These are phyloP conservation scores for Styela clava DNA, from an alignment of 23 tunicate species.

Conservation along the genomic window DNA sequence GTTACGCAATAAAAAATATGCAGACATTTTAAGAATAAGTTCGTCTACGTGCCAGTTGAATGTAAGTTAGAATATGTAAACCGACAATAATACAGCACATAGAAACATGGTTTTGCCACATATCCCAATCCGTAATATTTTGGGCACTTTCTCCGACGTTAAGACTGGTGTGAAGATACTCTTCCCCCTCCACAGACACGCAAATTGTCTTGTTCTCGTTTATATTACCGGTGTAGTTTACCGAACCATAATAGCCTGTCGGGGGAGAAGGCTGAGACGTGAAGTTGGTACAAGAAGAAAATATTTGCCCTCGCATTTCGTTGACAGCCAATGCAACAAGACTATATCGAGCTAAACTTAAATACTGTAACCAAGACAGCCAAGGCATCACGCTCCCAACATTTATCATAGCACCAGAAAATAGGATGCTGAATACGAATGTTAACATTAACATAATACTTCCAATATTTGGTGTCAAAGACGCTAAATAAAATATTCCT, in stretches of 20 bases:
- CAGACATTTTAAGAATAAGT: conserved; percentile 8
- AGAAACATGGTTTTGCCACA: conserved; percentile 18
- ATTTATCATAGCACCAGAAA: conserved; percentile 71
- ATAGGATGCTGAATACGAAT: conserved; percentile 74
- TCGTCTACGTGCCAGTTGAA: not conserved
- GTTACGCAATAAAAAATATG: too few relatives aligned
- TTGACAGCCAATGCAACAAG: conserved; percentile 39
- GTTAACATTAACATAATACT: conserved; percentile 48
- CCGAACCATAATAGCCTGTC: conserved; percentile 7
- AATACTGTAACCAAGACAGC: conserved; percentile 80
- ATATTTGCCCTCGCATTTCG: conserved; percentile 47
- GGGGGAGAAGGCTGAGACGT: not conserved
- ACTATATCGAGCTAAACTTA: conserved; percentile 52
- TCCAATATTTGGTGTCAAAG: conserved; percentile 58
- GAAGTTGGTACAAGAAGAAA: conserved; percentile 17
- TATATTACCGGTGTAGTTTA: not conserved
- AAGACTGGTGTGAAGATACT: conserved; percentile 1
- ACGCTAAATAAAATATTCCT: conserved; percentile 69
- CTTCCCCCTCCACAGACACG: not conserved
- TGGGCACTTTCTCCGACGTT: not conserved
- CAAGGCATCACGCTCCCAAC: conserved; percentile 58
- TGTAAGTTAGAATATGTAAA: conserved; percentile 3
- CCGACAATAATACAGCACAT: not conserved
- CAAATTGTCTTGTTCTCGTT: not conserved
- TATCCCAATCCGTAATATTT: conserved; percentile 6